phyloP scores from a whole-genome alignment of 2,113 vertebrate genomes.

The Mungos mungo region DNA sequence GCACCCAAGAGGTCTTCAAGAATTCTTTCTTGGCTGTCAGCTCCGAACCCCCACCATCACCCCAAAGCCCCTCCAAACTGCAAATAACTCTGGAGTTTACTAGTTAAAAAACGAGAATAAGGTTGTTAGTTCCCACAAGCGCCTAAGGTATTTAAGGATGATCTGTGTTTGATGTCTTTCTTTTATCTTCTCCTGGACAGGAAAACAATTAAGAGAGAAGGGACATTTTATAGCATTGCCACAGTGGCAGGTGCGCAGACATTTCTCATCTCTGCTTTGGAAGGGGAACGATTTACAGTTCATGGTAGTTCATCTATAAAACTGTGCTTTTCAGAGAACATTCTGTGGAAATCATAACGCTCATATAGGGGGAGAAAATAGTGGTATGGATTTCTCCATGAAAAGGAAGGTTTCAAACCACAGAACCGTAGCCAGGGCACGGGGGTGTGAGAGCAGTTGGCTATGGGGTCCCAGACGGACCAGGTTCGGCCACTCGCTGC shows the following conservation, averaged over 20 bases:
- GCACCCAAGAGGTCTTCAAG: no score
- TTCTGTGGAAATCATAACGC: not conserved
- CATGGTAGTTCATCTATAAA: not conserved
- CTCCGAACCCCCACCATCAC: no score
- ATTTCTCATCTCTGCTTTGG: not conserved
- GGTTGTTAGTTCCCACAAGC: not conserved
- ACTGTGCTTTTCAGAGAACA: not conserved
- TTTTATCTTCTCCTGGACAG: slow-evolving; percentile 54
- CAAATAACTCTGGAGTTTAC: not conserved
- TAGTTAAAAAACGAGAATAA: not conserved
- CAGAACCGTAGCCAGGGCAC: not conserved
- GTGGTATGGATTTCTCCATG: not conserved
- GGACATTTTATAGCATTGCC: not conserved
- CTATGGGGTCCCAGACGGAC: not conserved
- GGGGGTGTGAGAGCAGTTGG: not conserved
- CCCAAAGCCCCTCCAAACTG: not conserved
- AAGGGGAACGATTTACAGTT: slow-evolving; percentile 29
- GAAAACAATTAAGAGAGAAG: slow-evolving; percentile 48
- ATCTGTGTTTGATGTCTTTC: not conserved
- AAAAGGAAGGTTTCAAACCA: not conserved
- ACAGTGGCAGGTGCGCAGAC: not conserved
- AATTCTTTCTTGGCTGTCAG: no score
- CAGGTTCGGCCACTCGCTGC: not conserved
- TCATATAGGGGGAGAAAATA: not conserved
- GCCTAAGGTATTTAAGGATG: slow-evolving; percentile 31